These are phyloP conservation scores for Muraenolepis orangiensis DNA, from an alignment of 2,797 vertebrate species.

Conservation along the genomic window DNA sequence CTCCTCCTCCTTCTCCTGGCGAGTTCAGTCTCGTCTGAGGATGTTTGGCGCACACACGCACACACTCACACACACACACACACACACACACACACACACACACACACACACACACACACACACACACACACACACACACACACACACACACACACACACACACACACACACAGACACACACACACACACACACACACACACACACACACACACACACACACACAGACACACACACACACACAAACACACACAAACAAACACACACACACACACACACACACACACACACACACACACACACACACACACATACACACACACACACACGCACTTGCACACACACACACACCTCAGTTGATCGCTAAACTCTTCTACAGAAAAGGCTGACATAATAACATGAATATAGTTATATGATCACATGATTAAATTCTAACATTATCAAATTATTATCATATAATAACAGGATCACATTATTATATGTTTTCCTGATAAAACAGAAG, in stretches of 20 bases:
- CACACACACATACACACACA: conserved; percentile 19
- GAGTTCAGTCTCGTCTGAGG: neutral
- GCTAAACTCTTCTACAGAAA: neutral
- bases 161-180: neutral
- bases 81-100: neutral
- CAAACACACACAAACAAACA: conserved; percentile 6
- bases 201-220: too few relatives aligned
- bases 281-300: conserved; percentile 12
- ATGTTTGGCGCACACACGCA: neutral
- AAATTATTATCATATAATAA: too few relatives aligned
- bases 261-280: conserved; percentile 3
- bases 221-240: neutral
- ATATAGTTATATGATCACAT: neutral
- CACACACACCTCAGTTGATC: neutral
- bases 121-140: neutral
- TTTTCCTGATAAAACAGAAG: too few relatives aligned
- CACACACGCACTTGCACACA: conserved; percentile 9
- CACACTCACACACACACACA: neutral
- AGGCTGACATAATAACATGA: too few relatives aligned
- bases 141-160: neutral
- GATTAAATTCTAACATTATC: neutral
- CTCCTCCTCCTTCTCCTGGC: too few relatives aligned
- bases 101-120: neutral
- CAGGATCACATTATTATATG: too few relatives aligned
- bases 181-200: neutral